Evolutionary conservation across 2,797 vertebrate genomes (phyloP).

Genomic region (Acrossocheilus fasciatus): DNA sequence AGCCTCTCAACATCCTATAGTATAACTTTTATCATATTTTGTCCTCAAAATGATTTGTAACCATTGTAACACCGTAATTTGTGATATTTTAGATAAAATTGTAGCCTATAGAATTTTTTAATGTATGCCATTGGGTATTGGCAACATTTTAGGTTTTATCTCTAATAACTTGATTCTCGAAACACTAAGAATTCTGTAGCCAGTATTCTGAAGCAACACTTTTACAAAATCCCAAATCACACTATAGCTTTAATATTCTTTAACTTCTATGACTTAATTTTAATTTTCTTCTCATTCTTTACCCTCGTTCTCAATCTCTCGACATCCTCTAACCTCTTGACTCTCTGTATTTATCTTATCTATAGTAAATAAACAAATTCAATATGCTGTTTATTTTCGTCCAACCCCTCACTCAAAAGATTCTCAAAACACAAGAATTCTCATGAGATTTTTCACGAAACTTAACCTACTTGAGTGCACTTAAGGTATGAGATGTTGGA

Average conservation of each 20-base stretch:
- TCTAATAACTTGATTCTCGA: background rate
- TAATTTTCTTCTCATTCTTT: background rate
- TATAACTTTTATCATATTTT: background rate
- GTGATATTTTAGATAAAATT: background rate
- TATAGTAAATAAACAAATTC: background rate
- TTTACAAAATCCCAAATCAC: background rate
- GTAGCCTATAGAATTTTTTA: background rate
- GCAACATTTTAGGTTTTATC: background rate
- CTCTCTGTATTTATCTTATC: background rate
- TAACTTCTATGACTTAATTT: background rate
- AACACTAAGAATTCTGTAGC: background rate
- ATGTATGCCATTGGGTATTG: background rate
- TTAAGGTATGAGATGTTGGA: background rate
- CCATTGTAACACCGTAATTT: background rate
- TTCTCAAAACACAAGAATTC: slow-evolving; percentile 31
- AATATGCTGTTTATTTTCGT: slow-evolving; percentile 19
- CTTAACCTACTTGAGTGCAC: slow-evolving; percentile 3
- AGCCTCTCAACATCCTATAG: background rate
- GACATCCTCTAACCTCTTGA: background rate
- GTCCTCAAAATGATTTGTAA: background rate
- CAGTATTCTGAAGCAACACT: background rate
- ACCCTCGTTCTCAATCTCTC: background rate
- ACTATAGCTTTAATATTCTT: no score
- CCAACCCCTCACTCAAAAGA: background rate
- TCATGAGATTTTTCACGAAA: background rate